These are phyloP conservation scores for Ecliptopera silaceata DNA, from an alignment of 2,888 invertebrate genomes.

Conservation along the genomic window DNA sequence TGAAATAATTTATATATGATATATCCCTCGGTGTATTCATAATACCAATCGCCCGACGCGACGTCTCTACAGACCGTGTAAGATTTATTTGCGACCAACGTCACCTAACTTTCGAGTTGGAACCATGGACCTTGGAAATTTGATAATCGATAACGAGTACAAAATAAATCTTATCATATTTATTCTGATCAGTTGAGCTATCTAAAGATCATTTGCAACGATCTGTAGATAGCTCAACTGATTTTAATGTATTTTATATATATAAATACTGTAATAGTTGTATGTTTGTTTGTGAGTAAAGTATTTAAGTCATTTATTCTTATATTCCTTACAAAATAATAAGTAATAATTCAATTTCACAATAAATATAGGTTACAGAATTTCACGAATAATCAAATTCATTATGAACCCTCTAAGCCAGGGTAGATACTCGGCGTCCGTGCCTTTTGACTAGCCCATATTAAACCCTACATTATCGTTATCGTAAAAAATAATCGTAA, in stretches of 20 bases:
- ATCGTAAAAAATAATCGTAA: slow-evolving; percentile 34
- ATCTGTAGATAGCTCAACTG: too few species aligned
- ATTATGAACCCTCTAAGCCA: slow-evolving; percentile 25
- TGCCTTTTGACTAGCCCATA: slow-evolving; percentile 29
- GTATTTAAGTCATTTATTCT: too few species aligned
- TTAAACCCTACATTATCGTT: slow-evolving; percentile 32
- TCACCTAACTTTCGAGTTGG: slow-evolving; percentile 38
- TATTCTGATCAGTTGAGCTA: too few species aligned
- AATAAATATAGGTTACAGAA: slow-evolving; percentile 3
- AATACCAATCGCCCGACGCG: slow-evolving; percentile 30
- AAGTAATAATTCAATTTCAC: not conserved
- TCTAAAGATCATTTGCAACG: too few species aligned
- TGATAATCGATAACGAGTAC: slow-evolving; percentile 25
- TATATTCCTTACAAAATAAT: too few species aligned
- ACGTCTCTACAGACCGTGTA: slow-evolving; percentile 24
- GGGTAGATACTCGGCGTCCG: too few species aligned
- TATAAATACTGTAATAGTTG: too few species aligned
- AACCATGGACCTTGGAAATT: slow-evolving; percentile 12
- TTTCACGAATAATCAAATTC: slow-evolving; percentile 28
- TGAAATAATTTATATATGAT: slow-evolving; percentile 35
- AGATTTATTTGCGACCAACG: slow-evolving; percentile 44
- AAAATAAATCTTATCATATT: too few species aligned
- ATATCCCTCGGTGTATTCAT: slow-evolving; percentile 31
- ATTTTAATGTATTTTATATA: too few species aligned
- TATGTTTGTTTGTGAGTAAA: too few species aligned